These are phyloP conservation scores for Colletes collaris DNA, from an alignment of 2,888 invertebrate genomes.

Conservation along the genomic window DNA sequence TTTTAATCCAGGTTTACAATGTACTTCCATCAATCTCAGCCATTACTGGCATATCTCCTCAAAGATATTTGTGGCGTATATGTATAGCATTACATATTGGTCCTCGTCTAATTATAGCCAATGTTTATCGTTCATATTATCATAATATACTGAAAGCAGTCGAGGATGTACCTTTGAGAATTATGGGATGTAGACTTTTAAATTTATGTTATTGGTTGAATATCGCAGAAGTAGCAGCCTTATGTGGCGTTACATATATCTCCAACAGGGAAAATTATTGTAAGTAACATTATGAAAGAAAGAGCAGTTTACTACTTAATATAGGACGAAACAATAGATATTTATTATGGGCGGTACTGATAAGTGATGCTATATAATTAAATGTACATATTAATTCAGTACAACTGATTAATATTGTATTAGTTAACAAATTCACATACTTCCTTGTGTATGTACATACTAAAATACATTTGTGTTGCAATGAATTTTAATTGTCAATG, in stretches of 20 bases:
- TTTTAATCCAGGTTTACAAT: conserved; percentile 91
- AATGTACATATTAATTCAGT: no score
- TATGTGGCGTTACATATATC: conserved; percentile 96
- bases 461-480: no score
- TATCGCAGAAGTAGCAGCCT: conserved; percentile 91
- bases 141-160: conserved; percentile 87
- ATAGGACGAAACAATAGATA: background rate
- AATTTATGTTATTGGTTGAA: conserved; percentile 92
- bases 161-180: conserved; percentile 82
- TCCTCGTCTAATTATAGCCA: conserved; percentile 94
- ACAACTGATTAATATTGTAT: background rate
- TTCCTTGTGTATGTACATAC: background rate
- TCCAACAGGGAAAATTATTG: conserved; percentile 98
- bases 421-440: background rate
- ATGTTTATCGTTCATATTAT: conserved; percentile 93
- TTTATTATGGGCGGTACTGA: background rate
- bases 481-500: no score
- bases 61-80: conserved; percentile 96
- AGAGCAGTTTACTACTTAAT: background rate
- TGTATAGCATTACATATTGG: conserved; percentile 96
- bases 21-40: conserved; percentile 98
- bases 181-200: conserved; percentile 85
- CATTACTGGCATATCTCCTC: conserved; percentile 96
- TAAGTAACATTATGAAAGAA: conserved; percentile 85
- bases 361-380: background rate